Base-by-base conservation (phyloP, 2,113 vertebrate species). In the Ochotona curzoniae region DNA sequence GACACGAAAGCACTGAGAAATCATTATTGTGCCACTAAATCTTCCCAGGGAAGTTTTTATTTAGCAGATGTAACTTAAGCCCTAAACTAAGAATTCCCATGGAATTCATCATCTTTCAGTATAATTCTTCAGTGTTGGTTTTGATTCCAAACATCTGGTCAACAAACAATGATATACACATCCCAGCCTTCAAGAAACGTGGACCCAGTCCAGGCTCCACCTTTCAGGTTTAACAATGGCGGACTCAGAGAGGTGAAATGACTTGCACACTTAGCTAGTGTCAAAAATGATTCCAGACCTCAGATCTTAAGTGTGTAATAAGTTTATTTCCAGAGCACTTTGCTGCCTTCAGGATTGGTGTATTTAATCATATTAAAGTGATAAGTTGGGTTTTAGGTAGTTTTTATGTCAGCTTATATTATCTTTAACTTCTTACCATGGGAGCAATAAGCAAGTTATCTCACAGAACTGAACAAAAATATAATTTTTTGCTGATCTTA, bases 291-390 rank as follows among this genome's bases (percentile, higher is more conserved):
- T 30, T 49, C 25, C 44, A 87, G 66, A 80, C 32, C 28, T 26
- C 10, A 11, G 47, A 49, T 86, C 76, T 94, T 76, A 61, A 14
- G 25, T 79, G 60, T 47, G 26, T 54, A 51, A 80, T 87, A 47
- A 84, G 83, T 89, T 82, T 81, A 66, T 71, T 93, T 93, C 83
- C 69, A 26, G 44, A 91, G 57, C 90, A 47, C 32, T 76, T 85
- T 35, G 21, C 79, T 67, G 35, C 57, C 47, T 92, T 91, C 38
- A 61, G 64, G 63, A 76, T 26, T 82, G 87, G 23, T 76, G 57
- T 78, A n/a, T 78, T 89, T 91, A 67, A 76, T 91, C 87, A 93
- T 60, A 73, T 83, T 70, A 83, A 87, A 83, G n/a, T 67, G 61
- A 60, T 28, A 69, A 73, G 32, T 35, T 64, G 47, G 67, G n/a